These are phyloP conservation scores for Phyllostomus discolor DNA, from an alignment of 2,113 vertebrate species.

Conservation along the genomic window DNA sequence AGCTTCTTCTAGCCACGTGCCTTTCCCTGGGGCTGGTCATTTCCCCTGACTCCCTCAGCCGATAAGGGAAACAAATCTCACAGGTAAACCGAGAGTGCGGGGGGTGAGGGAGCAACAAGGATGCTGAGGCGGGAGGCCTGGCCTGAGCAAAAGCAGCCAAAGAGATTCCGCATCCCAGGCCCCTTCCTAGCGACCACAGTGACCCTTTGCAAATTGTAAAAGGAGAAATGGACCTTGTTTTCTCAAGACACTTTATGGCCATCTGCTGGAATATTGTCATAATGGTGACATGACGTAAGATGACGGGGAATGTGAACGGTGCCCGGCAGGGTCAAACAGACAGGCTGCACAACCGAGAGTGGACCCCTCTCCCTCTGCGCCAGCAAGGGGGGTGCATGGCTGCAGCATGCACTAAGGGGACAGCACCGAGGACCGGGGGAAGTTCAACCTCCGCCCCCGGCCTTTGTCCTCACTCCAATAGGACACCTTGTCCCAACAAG, in stretches of 20 bases:
- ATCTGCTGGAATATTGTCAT: constrained; percentile 57
- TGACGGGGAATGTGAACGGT: background rate
- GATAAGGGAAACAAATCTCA: background rate
- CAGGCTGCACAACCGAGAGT: background rate
- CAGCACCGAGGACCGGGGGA: background rate
- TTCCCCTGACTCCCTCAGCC: background rate
- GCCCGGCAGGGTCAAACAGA: background rate
- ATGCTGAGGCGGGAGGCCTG: background rate
- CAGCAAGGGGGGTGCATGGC: no score
- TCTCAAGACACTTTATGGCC: constrained; percentile 51
- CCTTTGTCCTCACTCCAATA: background rate
- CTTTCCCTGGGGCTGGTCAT: background rate
- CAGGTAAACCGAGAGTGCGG: background rate
- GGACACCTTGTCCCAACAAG: background rate
- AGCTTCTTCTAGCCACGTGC: background rate
- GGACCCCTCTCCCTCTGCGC: background rate
- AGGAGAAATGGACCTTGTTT: background rate
- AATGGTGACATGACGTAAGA: background rate
- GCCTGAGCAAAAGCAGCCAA: background rate
- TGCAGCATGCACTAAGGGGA: background rate
- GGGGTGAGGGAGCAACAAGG: background rate
- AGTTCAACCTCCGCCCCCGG: background rate
- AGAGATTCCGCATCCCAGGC: background rate
- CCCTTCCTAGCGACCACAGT: background rate
- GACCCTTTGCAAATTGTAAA: background rate